Evolutionary conservation across 2,797 vertebrate species (phyloP).

Genomic region (Aldrovandia affinis): DNA sequence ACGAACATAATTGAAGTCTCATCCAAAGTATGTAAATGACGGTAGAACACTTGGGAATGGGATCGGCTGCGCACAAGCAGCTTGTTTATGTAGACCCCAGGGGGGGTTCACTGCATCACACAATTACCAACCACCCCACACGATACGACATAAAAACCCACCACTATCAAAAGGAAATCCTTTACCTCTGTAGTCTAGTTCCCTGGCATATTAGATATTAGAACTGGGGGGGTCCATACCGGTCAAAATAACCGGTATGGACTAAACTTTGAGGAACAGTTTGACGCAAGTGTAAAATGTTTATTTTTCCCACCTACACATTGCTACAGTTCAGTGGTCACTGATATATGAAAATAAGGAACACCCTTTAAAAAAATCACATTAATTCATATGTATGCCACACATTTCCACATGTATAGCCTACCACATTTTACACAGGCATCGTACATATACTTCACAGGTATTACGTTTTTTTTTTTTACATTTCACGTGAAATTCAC

Average conservation of each 20-base stretch:
- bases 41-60: conserved; percentile 51
- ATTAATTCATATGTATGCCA: too few species aligned
- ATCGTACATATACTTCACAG: too few species aligned
- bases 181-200: conserved; percentile 60
- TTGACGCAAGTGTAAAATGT: not conserved
- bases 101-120: conserved; percentile 61
- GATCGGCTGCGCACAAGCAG: conserved; percentile 55
- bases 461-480: too few species aligned
- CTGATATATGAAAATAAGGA: too few species aligned
- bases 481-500: too few species aligned
- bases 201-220: conserved; percentile 72
- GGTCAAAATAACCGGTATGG: too few species aligned
- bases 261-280: too few species aligned
- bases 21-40: conserved; percentile 72
- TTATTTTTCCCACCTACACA: too few species aligned
- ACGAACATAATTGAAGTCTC: conserved; percentile 66
- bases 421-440: too few species aligned
- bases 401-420: too few species aligned
- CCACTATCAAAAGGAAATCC: conserved; percentile 68
- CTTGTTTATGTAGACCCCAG: conserved; percentile 64
- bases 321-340: too few species aligned
- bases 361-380: too few species aligned
- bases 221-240: conserved; percentile 58
- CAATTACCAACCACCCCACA: conserved; percentile 45
- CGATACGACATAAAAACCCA: conserved; percentile 62